phyloP scores from a whole-genome alignment of 2,888 invertebrate species.

The Amiota communis region DNA sequence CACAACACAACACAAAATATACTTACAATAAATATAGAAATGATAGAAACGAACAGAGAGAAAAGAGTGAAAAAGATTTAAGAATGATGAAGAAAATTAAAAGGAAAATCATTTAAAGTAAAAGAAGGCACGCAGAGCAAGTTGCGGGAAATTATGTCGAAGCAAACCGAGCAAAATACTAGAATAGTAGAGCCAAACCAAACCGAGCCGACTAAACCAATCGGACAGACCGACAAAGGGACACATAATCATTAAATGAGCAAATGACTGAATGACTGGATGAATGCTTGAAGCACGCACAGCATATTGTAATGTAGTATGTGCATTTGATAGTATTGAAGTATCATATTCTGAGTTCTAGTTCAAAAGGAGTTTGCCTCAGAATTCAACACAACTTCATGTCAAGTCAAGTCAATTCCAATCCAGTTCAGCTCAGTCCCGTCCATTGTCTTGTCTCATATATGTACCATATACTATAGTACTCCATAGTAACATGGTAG shows the following conservation, averaged over 20 bases:
- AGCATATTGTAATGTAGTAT: background rate
- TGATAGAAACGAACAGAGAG: background rate
- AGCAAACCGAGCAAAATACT: background rate
- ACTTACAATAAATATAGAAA: background rate
- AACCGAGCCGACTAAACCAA: no score
- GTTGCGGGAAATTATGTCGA: background rate
- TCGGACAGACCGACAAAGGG: no score
- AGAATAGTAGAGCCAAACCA: background rate
- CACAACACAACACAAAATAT: background rate
- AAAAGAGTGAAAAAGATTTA: background rate
- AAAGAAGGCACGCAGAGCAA: constrained; percentile 56
- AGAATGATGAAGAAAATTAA: constrained; percentile 58
- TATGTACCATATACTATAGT: no score
- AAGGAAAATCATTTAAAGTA: constrained; percentile 66
- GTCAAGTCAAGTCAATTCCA: no score
- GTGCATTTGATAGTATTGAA: background rate
- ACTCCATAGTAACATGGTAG: no score
- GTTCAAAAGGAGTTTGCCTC: background rate
- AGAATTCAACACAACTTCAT: background rate
- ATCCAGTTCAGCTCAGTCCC: no score
- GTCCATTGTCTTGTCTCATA: no score
- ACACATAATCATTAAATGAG: constrained; percentile 7
- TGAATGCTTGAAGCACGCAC: constrained; percentile 1
- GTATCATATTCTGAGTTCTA: background rate
- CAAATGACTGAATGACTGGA: constrained; percentile 18